Conservation (phyloP, 2,113 vertebrate species). For the Archilochus colubris region DNA sequence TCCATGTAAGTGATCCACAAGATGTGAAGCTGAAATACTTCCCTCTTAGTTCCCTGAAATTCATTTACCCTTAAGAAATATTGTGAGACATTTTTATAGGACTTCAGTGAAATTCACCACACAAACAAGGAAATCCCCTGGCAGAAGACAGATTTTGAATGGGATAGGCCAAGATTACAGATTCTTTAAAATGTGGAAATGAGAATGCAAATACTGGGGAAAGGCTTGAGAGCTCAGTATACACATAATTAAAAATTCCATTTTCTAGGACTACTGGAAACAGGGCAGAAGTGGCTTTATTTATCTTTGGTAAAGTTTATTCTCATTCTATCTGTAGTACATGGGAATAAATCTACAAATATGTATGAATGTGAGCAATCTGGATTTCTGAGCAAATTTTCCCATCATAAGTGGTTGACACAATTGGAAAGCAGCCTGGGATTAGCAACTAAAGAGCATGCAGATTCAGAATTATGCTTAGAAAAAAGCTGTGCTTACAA, state of each 20-base stretch:
- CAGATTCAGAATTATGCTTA: background rate
- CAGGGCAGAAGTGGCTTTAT: background rate
- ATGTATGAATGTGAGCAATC: background rate
- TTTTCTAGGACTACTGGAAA: background rate
- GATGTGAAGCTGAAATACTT: background rate
- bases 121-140: background rate
- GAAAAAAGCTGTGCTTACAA: background rate
- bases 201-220: background rate
- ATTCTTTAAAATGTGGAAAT: background rate
- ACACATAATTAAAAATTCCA: background rate
- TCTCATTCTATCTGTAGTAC: background rate
- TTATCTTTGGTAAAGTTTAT: background rate
- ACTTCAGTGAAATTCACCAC: background rate
- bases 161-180: background rate
- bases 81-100: background rate
- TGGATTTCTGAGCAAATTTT: background rate
- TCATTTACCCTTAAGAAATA: background rate
- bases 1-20: background rate
- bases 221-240: background rate
- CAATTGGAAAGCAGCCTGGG: background rate
- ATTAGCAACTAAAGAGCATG: background rate
- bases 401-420: background rate
- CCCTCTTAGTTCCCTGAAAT: background rate
- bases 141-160: background rate
- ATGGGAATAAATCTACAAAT: slow-evolving; percentile 9